Conservation (phyloP, 2,113 vertebrate species). For the Cinclus cinclus region DNA sequence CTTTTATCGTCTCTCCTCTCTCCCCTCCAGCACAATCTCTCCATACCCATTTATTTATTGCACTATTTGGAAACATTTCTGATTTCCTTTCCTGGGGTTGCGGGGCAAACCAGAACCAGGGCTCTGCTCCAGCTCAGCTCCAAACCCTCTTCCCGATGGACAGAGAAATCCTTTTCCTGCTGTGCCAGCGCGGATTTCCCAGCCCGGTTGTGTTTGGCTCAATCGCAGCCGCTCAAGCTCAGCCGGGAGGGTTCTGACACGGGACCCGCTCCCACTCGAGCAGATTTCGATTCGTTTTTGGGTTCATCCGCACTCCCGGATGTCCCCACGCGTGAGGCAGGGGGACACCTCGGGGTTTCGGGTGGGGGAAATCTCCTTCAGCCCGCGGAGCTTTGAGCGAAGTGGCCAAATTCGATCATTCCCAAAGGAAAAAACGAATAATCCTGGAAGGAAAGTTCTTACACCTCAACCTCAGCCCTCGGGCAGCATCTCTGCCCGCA, state of each 20-base stretch:
- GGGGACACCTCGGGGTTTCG: too few species aligned
- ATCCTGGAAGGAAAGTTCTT: rapidly evolving
- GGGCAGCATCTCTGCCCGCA: not conserved
- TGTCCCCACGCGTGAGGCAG: not conserved
- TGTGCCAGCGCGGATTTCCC: not conserved
- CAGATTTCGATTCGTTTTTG: not conserved
- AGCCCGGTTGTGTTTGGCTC: rapidly evolving
- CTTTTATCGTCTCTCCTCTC: not conserved
- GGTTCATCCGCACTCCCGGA: not conserved
- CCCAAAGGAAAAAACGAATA: not conserved
- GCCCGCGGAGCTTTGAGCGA: not conserved
- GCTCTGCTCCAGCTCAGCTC: not conserved
- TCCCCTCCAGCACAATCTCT: too few species aligned
- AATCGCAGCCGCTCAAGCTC: not conserved
- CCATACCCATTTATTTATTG: not conserved
- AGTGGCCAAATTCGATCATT: not conserved
- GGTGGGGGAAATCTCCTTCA: rapidly evolving
- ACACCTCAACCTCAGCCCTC: rapidly evolving
- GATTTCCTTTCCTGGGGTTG: not conserved
- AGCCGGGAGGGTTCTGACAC: rapidly evolving
- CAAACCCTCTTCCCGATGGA: not conserved
- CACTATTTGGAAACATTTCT: not conserved
- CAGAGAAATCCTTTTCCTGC: not conserved
- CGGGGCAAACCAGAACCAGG: not conserved
- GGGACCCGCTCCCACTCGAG: not conserved